Conservation (phyloP, 2,797 vertebrate species). For the Capromys pilorides region DNA sequence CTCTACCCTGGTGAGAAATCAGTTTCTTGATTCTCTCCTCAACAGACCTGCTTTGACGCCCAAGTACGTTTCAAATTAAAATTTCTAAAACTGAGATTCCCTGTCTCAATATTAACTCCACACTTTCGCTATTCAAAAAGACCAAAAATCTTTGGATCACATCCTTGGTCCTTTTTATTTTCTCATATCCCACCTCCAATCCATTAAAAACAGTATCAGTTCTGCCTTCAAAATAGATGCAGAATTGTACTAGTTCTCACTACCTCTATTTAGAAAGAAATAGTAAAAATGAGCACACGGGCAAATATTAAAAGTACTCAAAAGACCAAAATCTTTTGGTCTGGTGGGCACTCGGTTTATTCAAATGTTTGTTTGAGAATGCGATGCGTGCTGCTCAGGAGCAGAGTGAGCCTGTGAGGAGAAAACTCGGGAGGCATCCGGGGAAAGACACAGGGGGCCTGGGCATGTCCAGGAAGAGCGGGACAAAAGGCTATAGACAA, state of each 20-base stretch:
- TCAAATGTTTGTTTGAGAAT: neutral
- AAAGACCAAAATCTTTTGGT: neutral
- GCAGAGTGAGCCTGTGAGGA: neutral
- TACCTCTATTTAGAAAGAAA: neutral
- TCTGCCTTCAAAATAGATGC: constrained; percentile 38
- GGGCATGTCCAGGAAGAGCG: neutral
- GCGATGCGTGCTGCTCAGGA: neutral
- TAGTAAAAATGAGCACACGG: neutral
- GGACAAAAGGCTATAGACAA: neutral
- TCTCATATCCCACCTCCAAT: neutral
- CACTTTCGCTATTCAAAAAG: neutral
- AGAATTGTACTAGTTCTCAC: neutral
- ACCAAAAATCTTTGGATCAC: neutral
- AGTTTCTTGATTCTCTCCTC: neutral
- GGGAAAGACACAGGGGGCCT: neutral
- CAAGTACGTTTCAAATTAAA: neutral
- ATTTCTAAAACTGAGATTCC: neutral
- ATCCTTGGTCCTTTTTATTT: constrained; percentile 30
- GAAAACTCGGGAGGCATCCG: neutral
- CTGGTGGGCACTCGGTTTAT: neutral
- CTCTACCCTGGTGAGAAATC: neutral
- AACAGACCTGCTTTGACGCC: neutral
- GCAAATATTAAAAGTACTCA: neutral
- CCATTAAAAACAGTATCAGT: neutral
- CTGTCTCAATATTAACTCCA: neutral